Percentiles rank a stretch among this genome's conserved stretches.
phyloP scores from a whole-genome alignment of 2,113 vertebrate species.

The Pluvianellus socialis region DNA sequence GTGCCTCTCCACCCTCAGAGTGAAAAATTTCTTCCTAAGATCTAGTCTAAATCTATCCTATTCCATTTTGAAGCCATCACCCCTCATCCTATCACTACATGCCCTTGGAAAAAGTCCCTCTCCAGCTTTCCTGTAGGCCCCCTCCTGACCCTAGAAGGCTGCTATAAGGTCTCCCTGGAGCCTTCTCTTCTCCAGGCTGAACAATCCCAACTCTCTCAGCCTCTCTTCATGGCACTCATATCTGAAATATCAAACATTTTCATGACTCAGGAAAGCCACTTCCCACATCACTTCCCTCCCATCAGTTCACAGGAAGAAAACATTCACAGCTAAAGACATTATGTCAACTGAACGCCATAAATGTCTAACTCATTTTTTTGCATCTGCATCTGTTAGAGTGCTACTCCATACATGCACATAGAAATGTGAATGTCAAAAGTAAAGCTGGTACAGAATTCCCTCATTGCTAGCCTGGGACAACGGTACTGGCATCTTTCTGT shows the following conservation, averaged over 20 bases:
- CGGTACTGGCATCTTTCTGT: background rate
- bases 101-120: too few relatives aligned
- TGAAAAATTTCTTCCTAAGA: too few relatives aligned
- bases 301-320: background rate
- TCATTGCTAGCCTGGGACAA: background rate
- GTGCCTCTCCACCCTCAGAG: too few relatives aligned
- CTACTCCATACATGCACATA: background rate
- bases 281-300: background rate
- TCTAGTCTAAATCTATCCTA: too few relatives aligned
- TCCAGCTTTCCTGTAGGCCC: too few relatives aligned
- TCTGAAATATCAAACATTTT: background rate
- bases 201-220: too few relatives aligned
- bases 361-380: background rate
- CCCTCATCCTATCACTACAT: too few relatives aligned
- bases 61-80: too few relatives aligned
- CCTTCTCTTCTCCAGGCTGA: too few relatives aligned
- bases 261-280: background rate
- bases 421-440: background rate
- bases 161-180: too few relatives aligned
- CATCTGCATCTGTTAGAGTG: background rate
- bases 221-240: too few relatives aligned
- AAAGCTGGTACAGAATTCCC: background rate
- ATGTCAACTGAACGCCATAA: background rate
- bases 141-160: too few relatives aligned
- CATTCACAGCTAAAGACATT: background rate